Percentiles rank a stretch among this genome's conserved stretches.
Conservation (phyloP, 2,888 invertebrate species). For the Acanthopleura granulata region DNA sequence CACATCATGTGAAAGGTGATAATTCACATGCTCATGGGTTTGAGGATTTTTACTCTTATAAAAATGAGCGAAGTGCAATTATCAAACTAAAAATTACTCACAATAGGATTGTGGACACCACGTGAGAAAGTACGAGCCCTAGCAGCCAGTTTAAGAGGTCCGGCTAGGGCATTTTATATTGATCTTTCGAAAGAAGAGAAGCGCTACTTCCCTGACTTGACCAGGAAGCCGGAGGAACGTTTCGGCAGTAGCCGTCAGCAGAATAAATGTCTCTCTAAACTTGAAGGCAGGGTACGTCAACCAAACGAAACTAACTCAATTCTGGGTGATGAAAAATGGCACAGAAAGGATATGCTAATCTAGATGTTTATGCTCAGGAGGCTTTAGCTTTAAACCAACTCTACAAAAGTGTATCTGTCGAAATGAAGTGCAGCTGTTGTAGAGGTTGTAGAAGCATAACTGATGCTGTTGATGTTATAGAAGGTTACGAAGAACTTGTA, state of each 20-base stretch:
- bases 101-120: too few species aligned
- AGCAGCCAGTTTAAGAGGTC: not conserved
- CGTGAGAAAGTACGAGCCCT: not conserved
- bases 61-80: too few species aligned
- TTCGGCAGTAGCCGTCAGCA: not conserved
- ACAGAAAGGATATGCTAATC: not conserved
- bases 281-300: not conserved
- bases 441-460: not conserved
- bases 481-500: not conserved
- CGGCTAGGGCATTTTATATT: too few species aligned
- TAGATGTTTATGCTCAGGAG: too few species aligned
- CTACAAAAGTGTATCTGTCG: too few species aligned
- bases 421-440: not conserved
- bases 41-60: too few species aligned
- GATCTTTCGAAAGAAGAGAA: not conserved
- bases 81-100: too few species aligned
- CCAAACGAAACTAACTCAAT: too few species aligned
- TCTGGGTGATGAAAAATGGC: not conserved
- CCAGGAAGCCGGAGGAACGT: not conserved
- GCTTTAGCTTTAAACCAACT: conserved; percentile 1
- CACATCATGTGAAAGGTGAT: too few species aligned
- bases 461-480: not conserved
- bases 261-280: not conserved
- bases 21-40: too few species aligned
- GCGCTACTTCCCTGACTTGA: not conserved